Conservation (phyloP, 2,888 invertebrate species). For the Ganaspis brasiliensis region DNA sequence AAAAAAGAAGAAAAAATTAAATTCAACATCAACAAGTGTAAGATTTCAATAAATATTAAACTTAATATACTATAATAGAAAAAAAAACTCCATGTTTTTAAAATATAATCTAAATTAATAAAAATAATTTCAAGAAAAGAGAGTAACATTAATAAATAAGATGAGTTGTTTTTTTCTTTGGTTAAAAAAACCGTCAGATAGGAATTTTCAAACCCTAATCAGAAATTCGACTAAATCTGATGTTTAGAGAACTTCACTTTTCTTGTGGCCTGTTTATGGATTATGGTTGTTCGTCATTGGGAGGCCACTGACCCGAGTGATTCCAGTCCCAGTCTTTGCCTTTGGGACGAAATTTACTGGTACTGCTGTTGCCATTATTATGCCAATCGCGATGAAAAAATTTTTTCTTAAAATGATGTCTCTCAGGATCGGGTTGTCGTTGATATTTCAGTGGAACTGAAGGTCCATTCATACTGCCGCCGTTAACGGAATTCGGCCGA, state of each 20-base stretch:
- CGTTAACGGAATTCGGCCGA: slow-evolving; percentile 80
- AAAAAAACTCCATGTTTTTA: slow-evolving; percentile 20
- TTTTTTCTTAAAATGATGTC: slow-evolving; percentile 91
- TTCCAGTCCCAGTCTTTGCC: slow-evolving; percentile 89
- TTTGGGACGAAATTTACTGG: slow-evolving; percentile 87
- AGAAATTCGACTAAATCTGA: slow-evolving; percentile 12
- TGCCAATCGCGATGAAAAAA: slow-evolving; percentile 87
- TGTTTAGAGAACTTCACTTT: slow-evolving; percentile 10
- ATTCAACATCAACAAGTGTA: slow-evolving; percentile 37
- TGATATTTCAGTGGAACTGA: slow-evolving; percentile 71
- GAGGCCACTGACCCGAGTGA: slow-evolving; percentile 79
- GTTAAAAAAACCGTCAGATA: background rate
- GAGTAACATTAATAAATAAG: slow-evolving; percentile 25
- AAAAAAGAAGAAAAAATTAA: slow-evolving; percentile 19
- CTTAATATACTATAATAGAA: slow-evolving; percentile 41
- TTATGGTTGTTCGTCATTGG: slow-evolving; percentile 77
- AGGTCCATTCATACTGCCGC: slow-evolving; percentile 76
- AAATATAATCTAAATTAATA: slow-evolving; percentile 10
- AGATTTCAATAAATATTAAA: slow-evolving; percentile 36
- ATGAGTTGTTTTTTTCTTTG: background rate
- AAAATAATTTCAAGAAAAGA: slow-evolving; percentile 45
- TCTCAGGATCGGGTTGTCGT: slow-evolving; percentile 81
- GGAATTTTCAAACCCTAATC: slow-evolving; percentile 23
- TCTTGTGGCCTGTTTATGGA: slow-evolving; percentile 46
- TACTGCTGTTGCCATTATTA: slow-evolving; percentile 69